Evolutionary conservation across 2,888 invertebrate genomes (phyloP).

Genomic region (Stenotaenia linearis): DNA sequence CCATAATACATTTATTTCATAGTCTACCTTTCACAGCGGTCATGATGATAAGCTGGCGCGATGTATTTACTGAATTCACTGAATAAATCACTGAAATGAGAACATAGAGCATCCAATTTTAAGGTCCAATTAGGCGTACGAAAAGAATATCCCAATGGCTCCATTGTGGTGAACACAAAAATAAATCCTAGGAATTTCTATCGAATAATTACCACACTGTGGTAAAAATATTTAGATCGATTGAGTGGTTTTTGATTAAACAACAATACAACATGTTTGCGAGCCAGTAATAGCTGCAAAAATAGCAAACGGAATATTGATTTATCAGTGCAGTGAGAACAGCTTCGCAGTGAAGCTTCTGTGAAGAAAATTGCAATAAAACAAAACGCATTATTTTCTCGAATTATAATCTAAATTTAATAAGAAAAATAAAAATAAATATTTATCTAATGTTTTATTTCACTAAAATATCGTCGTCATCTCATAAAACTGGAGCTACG

Average conservation of each 20-base stretch:
- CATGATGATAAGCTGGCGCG: conserved; percentile 93
- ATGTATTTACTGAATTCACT: conserved; percentile 95
- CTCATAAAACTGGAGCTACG: not conserved
- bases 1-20: not conserved
- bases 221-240: not conserved
- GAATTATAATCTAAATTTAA: too few species aligned
- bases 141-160: conserved; percentile 37
- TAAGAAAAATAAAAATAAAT: too few species aligned
- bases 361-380: not conserved
- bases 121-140: conserved; percentile 45
- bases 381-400: not conserved
- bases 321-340: not conserved
- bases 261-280: not conserved
- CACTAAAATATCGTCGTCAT: too few species aligned
- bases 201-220: not conserved
- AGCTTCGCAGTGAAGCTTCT: not conserved
- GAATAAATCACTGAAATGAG: conserved; percentile 84
- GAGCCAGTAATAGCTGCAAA: not conserved
- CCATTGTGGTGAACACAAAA: too few species aligned
- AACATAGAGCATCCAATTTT: conserved; percentile 43
- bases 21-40: conserved; percentile 82
- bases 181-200: too few species aligned
- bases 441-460: too few species aligned
- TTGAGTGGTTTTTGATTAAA: not conserved
- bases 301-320: not conserved